phyloP scores from a whole-genome alignment of 1,140 invertebrate genomes.

The Planococcus citri region DNA sequence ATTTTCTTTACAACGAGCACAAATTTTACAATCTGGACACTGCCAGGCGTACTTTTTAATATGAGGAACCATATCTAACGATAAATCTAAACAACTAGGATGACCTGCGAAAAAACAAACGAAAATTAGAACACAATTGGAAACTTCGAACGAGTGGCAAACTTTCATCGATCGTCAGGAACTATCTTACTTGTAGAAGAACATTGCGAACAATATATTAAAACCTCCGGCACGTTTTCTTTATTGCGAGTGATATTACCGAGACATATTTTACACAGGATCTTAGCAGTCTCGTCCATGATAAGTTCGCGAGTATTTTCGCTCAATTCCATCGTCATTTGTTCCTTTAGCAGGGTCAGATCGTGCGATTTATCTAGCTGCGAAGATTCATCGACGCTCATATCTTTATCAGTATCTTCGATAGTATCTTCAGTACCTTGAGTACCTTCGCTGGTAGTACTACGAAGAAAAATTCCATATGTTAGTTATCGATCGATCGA shows the following conservation, averaged over 20 bases:
- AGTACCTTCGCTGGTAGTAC: constrained; percentile 11
- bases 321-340: not conserved
- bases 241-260: constrained; percentile 33
- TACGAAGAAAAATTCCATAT: not conserved
- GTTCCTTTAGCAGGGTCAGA: not conserved
- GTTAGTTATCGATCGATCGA: not conserved
- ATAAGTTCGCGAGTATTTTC: constrained; percentile 9
- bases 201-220: constrained; percentile 60
- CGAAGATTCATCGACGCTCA: not conserved
- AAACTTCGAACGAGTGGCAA: not conserved
- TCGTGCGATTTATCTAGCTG: not conserved
- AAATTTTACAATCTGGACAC: constrained; percentile 88
- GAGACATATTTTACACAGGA: constrained; percentile 37
- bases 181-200: constrained; percentile 49
- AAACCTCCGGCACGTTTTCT: constrained; percentile 37
- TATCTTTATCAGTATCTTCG: constrained; percentile 12
- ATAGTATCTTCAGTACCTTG: constrained; percentile 8
- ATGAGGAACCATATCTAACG: constrained; percentile 63
- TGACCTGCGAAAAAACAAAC: constrained; percentile 42
- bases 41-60: constrained; percentile 83
- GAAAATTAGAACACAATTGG: too few relatives aligned
- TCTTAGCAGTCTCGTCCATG: not conserved
- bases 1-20: constrained; percentile 69
- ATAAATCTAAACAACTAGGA: constrained; percentile 72
- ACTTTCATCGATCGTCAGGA: not conserved